A percentile compares a stretch with the other conserved stretches of the same genome.
Conservation (phyloP, 2,113 vertebrate genomes). For the Vombatus ursinus region DNA sequence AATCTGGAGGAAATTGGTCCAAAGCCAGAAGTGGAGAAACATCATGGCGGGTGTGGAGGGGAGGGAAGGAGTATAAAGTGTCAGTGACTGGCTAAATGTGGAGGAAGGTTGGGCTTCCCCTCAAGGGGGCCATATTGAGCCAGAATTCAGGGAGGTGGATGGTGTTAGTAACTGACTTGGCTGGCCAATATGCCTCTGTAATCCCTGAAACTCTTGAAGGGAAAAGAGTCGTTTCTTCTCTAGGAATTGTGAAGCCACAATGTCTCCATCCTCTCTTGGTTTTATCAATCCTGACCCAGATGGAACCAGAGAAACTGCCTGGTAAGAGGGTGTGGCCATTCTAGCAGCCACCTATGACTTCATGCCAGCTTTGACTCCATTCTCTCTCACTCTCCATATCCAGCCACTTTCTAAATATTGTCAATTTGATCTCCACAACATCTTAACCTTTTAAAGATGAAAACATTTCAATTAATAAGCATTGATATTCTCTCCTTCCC, state of each 20-base stretch:
- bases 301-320: too few species aligned
- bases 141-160: neutral
- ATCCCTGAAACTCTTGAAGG: neutral
- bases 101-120: neutral
- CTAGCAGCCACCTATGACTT: too few species aligned
- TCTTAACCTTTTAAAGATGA: neutral
- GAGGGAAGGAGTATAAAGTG: neutral
- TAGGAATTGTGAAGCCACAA: neutral
- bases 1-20: neutral
- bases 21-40: neutral
- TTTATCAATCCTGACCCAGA: neutral
- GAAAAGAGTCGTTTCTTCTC: neutral
- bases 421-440: neutral
- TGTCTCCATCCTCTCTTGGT: neutral
- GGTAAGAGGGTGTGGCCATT: too few species aligned
- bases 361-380: neutral
- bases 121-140: neutral
- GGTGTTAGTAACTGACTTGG: too few species aligned
- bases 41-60: neutral
- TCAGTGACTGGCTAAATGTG: neutral
- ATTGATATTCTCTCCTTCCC: too few species aligned
- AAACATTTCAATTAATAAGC: neutral
- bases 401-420: neutral
- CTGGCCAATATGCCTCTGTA: neutral
- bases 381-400: neutral